Percentiles rank a stretch among this genome's conserved stretches.
Conservation (phyloP, 2,888 invertebrate species). For the Ptychoptera albimana region DNA sequence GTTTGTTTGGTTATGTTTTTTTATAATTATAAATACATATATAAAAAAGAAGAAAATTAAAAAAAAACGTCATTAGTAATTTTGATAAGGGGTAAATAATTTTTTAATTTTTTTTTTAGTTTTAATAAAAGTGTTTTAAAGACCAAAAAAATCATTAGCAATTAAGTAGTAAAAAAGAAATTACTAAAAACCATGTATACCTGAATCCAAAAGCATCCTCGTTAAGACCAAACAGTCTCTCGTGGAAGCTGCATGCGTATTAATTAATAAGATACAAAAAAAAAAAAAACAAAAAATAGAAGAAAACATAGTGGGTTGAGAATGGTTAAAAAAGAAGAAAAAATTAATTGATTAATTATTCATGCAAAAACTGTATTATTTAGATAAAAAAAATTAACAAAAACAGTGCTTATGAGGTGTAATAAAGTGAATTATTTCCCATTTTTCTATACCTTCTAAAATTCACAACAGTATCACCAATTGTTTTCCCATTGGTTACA, state of each 20-base stretch:
- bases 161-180: neutral
- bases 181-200: constrained; percentile 28
- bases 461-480: constrained; percentile 3
- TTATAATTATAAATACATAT: constrained; percentile 1
- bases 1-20: no score
- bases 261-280: neutral
- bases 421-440: no score
- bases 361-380: neutral
- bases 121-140: neutral
- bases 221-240: constrained; percentile 65
- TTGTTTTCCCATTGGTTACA: constrained; percentile 2
- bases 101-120: constrained; percentile 1
- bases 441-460: constrained; percentile 11
- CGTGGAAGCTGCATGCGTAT: constrained; percentile 63
- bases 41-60: neutral
- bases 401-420: neutral
- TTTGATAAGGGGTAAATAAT: neutral
- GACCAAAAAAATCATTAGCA: constrained; percentile 13
- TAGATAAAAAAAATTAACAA: neutral
- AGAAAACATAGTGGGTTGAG: neutral
- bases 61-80: neutral
- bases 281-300: neutral
- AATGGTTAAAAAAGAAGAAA: neutral
- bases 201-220: constrained; percentile 60
- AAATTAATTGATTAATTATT: neutral